Conservation (phyloP, 1,140 invertebrate species). For the Campoletis sonorensis region DNA sequence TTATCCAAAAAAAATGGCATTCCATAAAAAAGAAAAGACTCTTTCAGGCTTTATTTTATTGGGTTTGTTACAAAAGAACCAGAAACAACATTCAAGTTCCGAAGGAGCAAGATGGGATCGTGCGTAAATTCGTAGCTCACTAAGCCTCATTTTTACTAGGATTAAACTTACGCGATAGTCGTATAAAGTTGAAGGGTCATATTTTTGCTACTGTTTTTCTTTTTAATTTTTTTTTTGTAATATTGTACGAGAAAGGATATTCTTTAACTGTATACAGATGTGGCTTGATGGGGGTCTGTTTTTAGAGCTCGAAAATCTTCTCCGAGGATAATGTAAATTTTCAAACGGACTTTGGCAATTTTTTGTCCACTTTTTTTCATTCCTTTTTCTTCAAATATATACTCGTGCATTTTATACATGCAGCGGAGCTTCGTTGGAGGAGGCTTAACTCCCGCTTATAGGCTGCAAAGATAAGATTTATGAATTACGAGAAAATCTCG, state of each 20-base stretch:
- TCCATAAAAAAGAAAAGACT: too few species aligned
- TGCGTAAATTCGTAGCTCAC: neutral
- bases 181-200: neutral
- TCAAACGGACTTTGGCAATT: constrained; percentile 13
- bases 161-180: neutral
- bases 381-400: neutral
- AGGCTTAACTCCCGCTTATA: constrained; percentile 28
- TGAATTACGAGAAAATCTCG: constrained; percentile 42
- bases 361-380: neutral
- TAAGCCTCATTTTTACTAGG: neutral
- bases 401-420: neutral
- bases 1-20: too few species aligned
- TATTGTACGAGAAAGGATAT: neutral
- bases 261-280: neutral
- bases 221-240: neutral
- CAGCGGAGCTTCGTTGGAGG: constrained; percentile 12
- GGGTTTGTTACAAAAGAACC: neutral
- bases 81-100: neutral
- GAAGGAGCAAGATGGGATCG: constrained; percentile 23
- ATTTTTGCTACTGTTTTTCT: neutral
- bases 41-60: neutral
- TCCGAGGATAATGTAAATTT: constrained; percentile 8
- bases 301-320: neutral
- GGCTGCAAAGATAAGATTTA: constrained; percentile 30
- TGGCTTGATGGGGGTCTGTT: neutral